Percentiles rank a stretch among this genome's conserved stretches.
Evolutionary conservation across 2,113 vertebrate species (phyloP).

Genomic region (Chionomys nivalis): DNA sequence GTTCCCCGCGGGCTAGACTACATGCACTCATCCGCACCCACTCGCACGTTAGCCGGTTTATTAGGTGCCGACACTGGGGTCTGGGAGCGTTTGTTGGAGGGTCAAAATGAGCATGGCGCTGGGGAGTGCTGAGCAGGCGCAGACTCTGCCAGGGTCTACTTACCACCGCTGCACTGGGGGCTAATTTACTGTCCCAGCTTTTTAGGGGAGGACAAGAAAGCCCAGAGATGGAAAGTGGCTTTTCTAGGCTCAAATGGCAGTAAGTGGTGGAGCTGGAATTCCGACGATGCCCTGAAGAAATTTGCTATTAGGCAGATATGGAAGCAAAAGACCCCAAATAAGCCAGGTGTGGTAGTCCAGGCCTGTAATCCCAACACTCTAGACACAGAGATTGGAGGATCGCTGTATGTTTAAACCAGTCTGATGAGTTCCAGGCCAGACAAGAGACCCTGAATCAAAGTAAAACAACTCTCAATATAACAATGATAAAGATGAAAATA

Average conservation of each 20-base stretch:
- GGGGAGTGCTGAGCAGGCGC: background rate
- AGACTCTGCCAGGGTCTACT: background rate
- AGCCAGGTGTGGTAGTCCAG: background rate
- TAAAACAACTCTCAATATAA: background rate
- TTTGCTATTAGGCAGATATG: background rate
- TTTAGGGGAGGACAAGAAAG: background rate
- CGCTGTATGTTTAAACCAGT: background rate
- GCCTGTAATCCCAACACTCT: background rate
- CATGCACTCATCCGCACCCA: background rate
- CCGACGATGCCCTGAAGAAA: background rate
- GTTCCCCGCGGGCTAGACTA: background rate
- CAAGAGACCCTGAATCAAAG: background rate
- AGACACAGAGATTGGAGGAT: background rate
- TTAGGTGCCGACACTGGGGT: background rate
- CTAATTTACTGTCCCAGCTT: background rate
- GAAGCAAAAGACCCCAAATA: background rate
- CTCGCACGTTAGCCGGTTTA: constrained; percentile 8
- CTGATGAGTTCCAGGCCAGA: background rate
- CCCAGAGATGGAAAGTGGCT: background rate
- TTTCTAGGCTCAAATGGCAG: background rate
- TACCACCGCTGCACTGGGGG: rapidly evolving
- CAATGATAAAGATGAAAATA: background rate
- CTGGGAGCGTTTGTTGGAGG: background rate
- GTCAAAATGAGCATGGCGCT: background rate
- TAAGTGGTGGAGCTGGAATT: background rate